Base-by-base conservation (phyloP, 2,797 vertebrate genomes). In the Platyrinchus mystaceus region DNA sequence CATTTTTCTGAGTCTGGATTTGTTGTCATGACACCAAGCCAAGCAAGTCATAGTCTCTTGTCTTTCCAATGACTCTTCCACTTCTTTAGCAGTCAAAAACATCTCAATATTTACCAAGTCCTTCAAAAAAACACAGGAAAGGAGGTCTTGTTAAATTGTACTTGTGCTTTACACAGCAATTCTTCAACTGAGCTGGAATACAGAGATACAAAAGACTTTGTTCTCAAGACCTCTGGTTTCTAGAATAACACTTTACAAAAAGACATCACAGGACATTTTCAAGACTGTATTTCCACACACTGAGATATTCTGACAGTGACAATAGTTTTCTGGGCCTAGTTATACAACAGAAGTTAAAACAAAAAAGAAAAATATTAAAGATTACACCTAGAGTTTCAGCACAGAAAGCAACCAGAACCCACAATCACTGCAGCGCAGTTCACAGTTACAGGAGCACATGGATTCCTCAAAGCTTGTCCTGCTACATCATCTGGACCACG, bases 71-170 rank as follows among this genome's bases (percentile, higher is more conserved):
- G 99, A 99, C 96, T 99, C 99, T 85, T 99, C 99, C 79, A 99
- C 99, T 97, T 99, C 99, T 93, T 99, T 99, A 89, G 99, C 99
- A 68, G 99, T 99, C 96, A 99, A 98, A 97, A 99, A 99, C 99
- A 99, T 99, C 97, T 99, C 99, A 83, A 99, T 99, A 97, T 99
- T 99, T 97, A 99, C 99, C 95, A 99, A 97, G 94, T 99, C 99
- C 99, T 99, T 90, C 7, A 92, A 76, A 66, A 23, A 84, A 43
- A 53, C 67, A 76, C 36, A 64, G 5, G 10, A 89, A 79, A 84
- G 32, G 19, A 79, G 17, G 21, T 56, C 15, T 76, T 37, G 17
- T 75, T 66, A 84, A 70, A 53, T 9, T 43, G 12, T 44, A 55
- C 36, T 39, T 20, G 37, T 14, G 81, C 12, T 55, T 79, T 5